Conservation (phyloP, 2,797 vertebrate genomes). For the Ceryle rudis region DNA sequence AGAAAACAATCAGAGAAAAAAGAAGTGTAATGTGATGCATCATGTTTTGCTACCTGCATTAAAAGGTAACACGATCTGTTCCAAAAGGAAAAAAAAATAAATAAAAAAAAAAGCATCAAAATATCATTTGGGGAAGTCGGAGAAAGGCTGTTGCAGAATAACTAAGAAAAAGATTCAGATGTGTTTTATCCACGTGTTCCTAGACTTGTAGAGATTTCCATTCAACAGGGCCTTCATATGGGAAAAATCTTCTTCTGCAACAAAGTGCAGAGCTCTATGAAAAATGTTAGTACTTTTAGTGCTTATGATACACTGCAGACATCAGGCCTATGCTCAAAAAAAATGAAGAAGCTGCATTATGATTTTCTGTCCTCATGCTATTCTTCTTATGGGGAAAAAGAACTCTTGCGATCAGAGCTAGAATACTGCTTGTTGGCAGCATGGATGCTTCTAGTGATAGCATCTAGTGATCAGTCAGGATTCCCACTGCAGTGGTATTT, state of each 20-base stretch:
- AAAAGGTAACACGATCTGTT: neutral
- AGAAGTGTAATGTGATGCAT: neutral
- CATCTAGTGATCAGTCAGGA: neutral
- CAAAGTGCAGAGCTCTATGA: neutral
- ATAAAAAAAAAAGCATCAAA: neutral
- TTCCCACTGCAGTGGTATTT: neutral
- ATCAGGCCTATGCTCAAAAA: neutral
- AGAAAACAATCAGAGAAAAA: slow-evolving; percentile 39
- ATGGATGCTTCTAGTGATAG: neutral
- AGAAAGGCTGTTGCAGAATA: neutral
- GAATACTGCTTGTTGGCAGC: neutral
- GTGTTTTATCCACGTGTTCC: neutral
- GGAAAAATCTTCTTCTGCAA: neutral
- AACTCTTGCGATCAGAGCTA: neutral
- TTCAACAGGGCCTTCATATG: neutral
- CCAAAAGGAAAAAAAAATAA: neutral
- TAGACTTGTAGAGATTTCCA: neutral
- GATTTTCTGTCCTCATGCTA: neutral
- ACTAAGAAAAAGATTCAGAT: neutral
- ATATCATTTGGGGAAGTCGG: neutral
- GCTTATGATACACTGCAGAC: neutral
- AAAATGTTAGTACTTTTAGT: neutral
- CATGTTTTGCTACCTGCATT: neutral
- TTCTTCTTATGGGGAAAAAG: neutral
- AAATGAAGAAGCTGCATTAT: neutral